phyloP scores from a whole-genome alignment of 2,888 invertebrate species.

The Endomychus coccineus region DNA sequence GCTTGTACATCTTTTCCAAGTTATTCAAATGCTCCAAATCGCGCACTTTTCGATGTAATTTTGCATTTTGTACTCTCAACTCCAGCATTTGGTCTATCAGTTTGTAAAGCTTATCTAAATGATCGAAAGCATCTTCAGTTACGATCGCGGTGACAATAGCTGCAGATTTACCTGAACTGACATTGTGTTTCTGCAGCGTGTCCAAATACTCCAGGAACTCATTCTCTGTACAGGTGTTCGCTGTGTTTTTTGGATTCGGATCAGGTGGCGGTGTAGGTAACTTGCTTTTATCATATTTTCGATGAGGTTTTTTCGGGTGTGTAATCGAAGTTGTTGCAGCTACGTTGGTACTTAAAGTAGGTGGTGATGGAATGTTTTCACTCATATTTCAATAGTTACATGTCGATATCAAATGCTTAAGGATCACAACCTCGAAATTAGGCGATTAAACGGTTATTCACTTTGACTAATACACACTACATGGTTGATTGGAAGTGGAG shows the following conservation, averaged over 20 bases:
- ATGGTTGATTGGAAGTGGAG: too few relatives aligned
- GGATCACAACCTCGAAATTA: too few relatives aligned
- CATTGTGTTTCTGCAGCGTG: slow-evolving; percentile 35
- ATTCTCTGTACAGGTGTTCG: slow-evolving; percentile 32
- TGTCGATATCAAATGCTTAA: neutral
- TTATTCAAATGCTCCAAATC: slow-evolving; percentile 67
- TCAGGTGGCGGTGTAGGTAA: slow-evolving; percentile 15
- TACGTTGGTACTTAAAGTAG: slow-evolving; percentile 7
- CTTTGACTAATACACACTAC: too few relatives aligned
- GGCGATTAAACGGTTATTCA: slow-evolving; percentile 3
- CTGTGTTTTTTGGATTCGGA: slow-evolving; percentile 22
- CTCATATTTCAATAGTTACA: slow-evolving; percentile 19
- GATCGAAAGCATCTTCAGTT: slow-evolving; percentile 64
- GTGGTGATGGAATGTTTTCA: slow-evolving; percentile 24
- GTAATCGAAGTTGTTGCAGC: slow-evolving; percentile 11
- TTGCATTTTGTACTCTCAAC: slow-evolving; percentile 63
- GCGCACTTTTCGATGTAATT: slow-evolving; percentile 58
- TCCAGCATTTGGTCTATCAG: slow-evolving; percentile 69
- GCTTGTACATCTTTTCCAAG: slow-evolving; percentile 53
- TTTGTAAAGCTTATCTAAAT: slow-evolving; percentile 69
- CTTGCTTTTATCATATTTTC: slow-evolving; percentile 16
- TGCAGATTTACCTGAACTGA: slow-evolving; percentile 43
- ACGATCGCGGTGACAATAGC: slow-evolving; percentile 52
- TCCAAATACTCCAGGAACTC: slow-evolving; percentile 43
- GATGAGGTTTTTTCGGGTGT: slow-evolving; percentile 8